phyloP scores from a whole-genome alignment of 2,797 vertebrate genomes.

The Emys orbicularis region DNA sequence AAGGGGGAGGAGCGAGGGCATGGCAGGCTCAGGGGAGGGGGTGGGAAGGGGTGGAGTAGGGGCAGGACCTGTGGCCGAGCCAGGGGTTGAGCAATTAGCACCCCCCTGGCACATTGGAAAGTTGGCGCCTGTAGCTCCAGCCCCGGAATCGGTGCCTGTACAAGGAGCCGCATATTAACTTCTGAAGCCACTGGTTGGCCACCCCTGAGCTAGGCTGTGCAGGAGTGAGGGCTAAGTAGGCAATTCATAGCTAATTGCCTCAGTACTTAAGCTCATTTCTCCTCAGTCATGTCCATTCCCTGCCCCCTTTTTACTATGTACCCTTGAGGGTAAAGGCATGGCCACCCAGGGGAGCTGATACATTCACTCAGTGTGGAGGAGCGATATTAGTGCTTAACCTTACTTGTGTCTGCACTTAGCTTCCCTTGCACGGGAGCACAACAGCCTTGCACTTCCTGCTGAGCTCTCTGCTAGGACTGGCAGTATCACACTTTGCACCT shows the following conservation, averaged over 20 bases:
- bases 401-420: background rate
- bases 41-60: too few relatives aligned
- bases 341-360: background rate
- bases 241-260: background rate
- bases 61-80: too few relatives aligned
- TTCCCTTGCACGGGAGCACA: conserved; percentile 12
- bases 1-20: too few relatives aligned
- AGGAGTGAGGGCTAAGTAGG: background rate
- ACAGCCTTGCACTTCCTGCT: background rate
- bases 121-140: too few relatives aligned
- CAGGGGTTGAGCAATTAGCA: too few relatives aligned
- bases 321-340: background rate
- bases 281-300: background rate
- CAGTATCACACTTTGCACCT: conserved; percentile 35
- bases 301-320: background rate
- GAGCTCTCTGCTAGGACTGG: background rate
- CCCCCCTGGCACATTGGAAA: too few relatives aligned
- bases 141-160: too few relatives aligned
- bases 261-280: background rate
- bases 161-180: too few relatives aligned
- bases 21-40: too few relatives aligned
- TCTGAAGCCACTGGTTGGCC: too few relatives aligned
- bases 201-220: too few relatives aligned
- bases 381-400: background rate
- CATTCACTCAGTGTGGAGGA: background rate